phyloP scores from a whole-genome alignment of 2,113 vertebrate species.

The Oostethus manadensis region DNA sequence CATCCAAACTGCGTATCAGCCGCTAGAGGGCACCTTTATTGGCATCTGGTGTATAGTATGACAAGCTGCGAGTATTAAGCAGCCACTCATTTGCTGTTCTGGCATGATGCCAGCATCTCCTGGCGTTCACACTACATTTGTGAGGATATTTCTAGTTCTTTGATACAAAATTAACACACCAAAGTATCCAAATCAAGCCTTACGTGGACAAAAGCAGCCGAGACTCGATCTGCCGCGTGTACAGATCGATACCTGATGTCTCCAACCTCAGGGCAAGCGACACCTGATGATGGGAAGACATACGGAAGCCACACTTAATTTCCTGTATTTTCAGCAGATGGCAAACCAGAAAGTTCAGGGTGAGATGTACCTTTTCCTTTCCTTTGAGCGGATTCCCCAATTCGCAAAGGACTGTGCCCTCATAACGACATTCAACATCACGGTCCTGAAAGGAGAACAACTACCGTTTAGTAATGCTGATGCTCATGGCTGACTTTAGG shows the following conservation, averaged over 20 bases:
- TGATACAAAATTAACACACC: too few relatives aligned
- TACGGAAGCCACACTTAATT: not conserved
- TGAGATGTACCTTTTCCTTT: slow-evolving; percentile 70
- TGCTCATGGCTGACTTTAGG: not conserved
- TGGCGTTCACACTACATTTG: too few relatives aligned
- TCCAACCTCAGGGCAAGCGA: slow-evolving; percentile 78
- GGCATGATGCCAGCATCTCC: too few relatives aligned
- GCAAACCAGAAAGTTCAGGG: not conserved
- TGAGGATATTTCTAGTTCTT: not conserved
- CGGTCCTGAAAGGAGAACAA: slow-evolving; percentile 32
- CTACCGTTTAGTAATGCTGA: not conserved
- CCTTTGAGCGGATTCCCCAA: slow-evolving; percentile 87
- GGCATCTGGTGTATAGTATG: too few relatives aligned
- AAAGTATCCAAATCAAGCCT: slow-evolving; percentile 45
- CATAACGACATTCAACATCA: slow-evolving; percentile 42
- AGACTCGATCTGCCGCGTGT: slow-evolving; percentile 71
- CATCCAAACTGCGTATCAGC: too few relatives aligned
- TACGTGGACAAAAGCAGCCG: slow-evolving; percentile 86
- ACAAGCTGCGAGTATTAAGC: too few relatives aligned
- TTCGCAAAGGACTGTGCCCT: slow-evolving; percentile 72
- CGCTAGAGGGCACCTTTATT: too few relatives aligned
- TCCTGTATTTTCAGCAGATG: not conserved
- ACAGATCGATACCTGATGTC: slow-evolving; percentile 73
- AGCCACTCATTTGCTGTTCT: too few relatives aligned
- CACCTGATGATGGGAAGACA: slow-evolving; percentile 59